Conservation (phyloP, 1,140 invertebrate genomes). For the Drosophila kohkoa region DNA sequence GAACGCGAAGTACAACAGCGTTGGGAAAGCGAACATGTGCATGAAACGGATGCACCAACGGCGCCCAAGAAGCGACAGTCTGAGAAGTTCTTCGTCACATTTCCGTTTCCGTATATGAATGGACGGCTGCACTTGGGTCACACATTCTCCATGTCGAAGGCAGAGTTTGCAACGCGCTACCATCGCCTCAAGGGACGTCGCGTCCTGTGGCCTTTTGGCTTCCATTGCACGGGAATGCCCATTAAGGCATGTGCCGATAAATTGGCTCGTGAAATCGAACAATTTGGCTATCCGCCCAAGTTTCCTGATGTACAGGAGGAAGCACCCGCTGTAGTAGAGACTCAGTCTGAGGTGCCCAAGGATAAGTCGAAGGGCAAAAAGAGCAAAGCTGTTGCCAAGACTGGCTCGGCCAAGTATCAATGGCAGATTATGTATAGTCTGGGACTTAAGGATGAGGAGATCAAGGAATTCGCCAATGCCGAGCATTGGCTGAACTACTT, state of each 20-base stretch:
- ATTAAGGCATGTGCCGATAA: conserved; percentile 99
- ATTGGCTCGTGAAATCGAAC: conserved; percentile 96
- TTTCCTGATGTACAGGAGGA: conserved; percentile 91
- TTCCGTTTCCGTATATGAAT: conserved; percentile 99
- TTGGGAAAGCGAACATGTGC: conserved; percentile 93
- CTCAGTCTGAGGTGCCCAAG: conserved; percentile 89
- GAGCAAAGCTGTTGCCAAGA: conserved; percentile 98
- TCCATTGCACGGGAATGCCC: conserved; percentile 99
- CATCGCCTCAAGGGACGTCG: conserved; percentile 96
- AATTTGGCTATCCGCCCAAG: conserved; percentile 96
- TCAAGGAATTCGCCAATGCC: conserved; percentile 96
- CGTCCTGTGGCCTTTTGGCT: conserved; percentile 98
- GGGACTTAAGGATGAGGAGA: conserved; percentile 95
- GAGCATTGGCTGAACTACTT: conserved; percentile 98
- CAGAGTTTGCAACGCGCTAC: conserved; percentile 97
- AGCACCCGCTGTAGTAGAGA: conserved; percentile 81
- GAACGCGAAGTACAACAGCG: conserved; percentile 93
- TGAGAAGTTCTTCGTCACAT: conserved; percentile 97
- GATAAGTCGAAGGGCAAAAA: conserved; percentile 99
- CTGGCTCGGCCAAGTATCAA: conserved; percentile 95
- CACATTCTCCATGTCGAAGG: conserved; percentile 98
- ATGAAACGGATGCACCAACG: conserved; percentile 92
- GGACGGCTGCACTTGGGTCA: conserved; percentile 98
- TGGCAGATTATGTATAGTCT: conserved; percentile 99
- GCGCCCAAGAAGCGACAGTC: conserved; percentile 86